Conservation (phyloP, 2,797 vertebrate genomes). For the Sparus aurata region DNA sequence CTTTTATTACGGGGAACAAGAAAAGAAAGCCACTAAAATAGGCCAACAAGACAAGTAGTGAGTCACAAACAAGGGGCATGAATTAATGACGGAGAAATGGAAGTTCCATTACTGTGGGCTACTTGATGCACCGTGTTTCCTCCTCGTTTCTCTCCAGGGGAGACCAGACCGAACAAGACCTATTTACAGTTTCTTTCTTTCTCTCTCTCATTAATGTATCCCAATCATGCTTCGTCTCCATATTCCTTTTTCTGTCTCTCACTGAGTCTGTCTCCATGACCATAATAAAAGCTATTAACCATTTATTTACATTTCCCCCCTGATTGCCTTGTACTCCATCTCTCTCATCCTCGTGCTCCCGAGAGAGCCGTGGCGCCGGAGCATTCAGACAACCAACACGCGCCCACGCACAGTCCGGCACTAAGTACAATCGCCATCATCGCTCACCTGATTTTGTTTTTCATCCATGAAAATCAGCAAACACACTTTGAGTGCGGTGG, state of each 20-base stretch:
- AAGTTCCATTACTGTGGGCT: constrained; percentile 32
- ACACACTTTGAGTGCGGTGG: constrained; percentile 7
- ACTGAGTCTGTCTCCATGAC: constrained; percentile 24
- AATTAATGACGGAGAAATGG: constrained; percentile 60
- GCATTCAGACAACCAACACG: constrained; percentile 30
- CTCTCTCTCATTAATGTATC: background rate
- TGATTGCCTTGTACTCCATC: constrained; percentile 18
- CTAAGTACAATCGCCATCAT: background rate
- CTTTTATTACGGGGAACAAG: constrained; percentile 38
- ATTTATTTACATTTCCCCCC: constrained; percentile 31
- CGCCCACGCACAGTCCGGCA: constrained; percentile 2
- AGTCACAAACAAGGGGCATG: constrained; percentile 56
- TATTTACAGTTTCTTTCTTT: constrained; percentile 33
- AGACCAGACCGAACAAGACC: background rate
- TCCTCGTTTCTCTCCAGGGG: constrained; percentile 23
- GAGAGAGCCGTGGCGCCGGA: constrained; percentile 37
- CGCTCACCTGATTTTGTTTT: constrained; percentile 42
- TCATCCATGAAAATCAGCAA: constrained; percentile 45
- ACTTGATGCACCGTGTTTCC: constrained; percentile 33
- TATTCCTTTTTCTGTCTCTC: background rate
- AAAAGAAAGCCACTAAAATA: constrained; percentile 47
- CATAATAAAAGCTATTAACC: constrained; percentile 37
- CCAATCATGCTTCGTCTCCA: constrained; percentile 4
- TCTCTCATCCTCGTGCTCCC: background rate
- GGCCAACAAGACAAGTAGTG: constrained; percentile 42